Percentiles rank a stretch among this genome's conserved stretches.
phyloP scores from a whole-genome alignment of 2,888 invertebrate species.

The Drosophila paracracens region DNA sequence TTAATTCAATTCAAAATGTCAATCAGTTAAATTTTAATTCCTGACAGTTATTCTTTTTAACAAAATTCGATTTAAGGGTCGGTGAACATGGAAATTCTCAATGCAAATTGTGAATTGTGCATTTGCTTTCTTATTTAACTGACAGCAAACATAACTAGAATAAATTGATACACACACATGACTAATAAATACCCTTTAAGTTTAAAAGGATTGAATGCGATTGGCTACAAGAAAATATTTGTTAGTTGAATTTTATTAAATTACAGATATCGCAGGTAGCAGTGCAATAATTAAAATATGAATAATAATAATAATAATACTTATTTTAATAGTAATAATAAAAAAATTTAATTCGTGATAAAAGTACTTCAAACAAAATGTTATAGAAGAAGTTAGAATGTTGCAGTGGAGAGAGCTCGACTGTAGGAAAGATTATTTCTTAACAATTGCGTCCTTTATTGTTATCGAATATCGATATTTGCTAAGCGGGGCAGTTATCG shows the following conservation, averaged over 20 bases:
- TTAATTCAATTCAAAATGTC: constrained; percentile 25
- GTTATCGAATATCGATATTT: background rate
- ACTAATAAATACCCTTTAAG: background rate
- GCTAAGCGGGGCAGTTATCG: background rate
- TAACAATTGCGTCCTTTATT: background rate
- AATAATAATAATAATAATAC: background rate
- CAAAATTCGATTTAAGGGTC: background rate
- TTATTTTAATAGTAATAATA: background rate
- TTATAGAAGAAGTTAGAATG: background rate
- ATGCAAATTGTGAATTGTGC: background rate
- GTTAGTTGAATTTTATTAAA: background rate
- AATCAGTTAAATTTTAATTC: constrained; percentile 1
- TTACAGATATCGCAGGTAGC: too few relatives aligned
- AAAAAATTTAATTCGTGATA: too few relatives aligned
- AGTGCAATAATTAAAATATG: background rate
- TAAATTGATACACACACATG: background rate
- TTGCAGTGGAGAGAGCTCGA: background rate
- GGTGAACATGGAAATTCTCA: background rate
- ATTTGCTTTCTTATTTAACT: background rate
- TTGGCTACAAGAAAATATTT: background rate
- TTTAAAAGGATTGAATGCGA: background rate
- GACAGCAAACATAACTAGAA: background rate
- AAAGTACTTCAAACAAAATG: background rate
- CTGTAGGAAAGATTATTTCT: background rate
- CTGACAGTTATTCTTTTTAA: background rate